A percentile compares a stretch with the other conserved stretches of the same genome.
Conservation (phyloP, 2,113 vertebrate genomes). For the Fulmarus glacialis region DNA sequence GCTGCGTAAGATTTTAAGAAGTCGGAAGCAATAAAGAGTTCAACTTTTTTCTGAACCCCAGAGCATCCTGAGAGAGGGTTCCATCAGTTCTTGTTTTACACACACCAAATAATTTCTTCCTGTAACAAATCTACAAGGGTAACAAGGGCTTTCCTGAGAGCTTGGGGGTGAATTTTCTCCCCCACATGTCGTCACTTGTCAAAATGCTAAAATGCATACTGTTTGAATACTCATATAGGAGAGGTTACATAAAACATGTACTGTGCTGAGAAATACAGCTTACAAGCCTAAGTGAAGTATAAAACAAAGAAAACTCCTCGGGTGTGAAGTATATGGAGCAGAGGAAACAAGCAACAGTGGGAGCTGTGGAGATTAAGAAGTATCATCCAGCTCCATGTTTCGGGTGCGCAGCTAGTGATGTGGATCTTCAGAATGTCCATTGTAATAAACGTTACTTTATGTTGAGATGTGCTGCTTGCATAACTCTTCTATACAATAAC, state of each 20-base stretch:
- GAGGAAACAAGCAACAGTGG: background rate
- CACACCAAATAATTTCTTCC: background rate
- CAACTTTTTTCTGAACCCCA: background rate
- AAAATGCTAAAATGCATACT: background rate
- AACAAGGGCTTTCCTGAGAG: background rate
- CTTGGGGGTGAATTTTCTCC: background rate
- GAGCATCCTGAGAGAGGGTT: background rate
- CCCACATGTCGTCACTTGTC: background rate
- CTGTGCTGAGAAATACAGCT: background rate
- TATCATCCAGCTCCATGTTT: background rate
- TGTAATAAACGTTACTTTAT: accelerated
- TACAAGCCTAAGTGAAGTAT: background rate
- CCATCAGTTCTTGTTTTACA: background rate
- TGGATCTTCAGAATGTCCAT: background rate
- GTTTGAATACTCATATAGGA: background rate
- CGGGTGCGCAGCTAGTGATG: background rate
- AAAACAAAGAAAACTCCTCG: background rate
- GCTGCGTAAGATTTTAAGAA: background rate
- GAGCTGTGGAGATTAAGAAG: background rate
- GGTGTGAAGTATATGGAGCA: background rate
- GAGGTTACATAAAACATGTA: background rate
- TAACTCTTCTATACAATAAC: background rate
- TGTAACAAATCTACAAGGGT: background rate
- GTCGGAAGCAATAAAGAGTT: background rate
- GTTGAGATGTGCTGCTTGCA: background rate